A percentile compares a stretch with the other conserved stretches of the same genome.
Evolutionary conservation across 1,140 invertebrate species (phyloP).

Genomic region (Heterodera schachtii): DNA sequence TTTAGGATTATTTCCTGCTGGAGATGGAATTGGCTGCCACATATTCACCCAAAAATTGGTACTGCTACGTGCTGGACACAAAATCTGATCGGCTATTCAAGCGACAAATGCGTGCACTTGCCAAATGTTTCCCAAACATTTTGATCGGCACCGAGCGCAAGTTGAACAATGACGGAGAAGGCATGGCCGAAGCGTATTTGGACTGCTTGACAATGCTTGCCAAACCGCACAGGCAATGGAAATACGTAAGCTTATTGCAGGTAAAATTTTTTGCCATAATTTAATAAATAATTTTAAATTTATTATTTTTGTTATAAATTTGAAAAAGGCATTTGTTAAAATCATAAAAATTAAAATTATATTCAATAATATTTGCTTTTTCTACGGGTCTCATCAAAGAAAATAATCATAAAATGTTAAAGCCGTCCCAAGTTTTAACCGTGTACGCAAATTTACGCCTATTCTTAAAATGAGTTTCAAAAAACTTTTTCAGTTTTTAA

Average conservation of each 20-base stretch:
- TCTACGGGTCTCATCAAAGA: no score
- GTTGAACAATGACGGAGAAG: constrained; percentile 36
- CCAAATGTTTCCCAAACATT: constrained; percentile 49
- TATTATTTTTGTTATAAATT: not conserved
- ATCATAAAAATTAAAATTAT: no score
- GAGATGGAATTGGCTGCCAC: constrained; percentile 50
- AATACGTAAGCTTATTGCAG: constrained; percentile 38
- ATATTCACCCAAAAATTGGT: constrained; percentile 50
- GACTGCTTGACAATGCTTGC: constrained; percentile 36
- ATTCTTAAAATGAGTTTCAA: no score
- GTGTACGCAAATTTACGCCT: not conserved
- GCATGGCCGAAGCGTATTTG: constrained; percentile 34
- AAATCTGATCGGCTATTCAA: constrained; percentile 38
- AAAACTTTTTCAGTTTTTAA: no score
- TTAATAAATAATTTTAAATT: not conserved
- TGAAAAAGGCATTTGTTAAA: not conserved
- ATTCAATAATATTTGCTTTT: no score
- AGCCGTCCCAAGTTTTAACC: no score
- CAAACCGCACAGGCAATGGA: constrained; percentile 22
- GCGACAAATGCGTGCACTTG: constrained; percentile 28
- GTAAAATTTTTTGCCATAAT: constrained; percentile 26
- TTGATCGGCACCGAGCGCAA: constrained; percentile 30
- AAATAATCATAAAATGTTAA: no score
- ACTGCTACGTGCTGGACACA: constrained; percentile 48
- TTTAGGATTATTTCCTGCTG: constrained; percentile 45